A percentile compares a stretch with the other conserved stretches of the same genome.
phyloP scores from a whole-genome alignment of 2,113 vertebrate genomes.

The Okapia johnstoni region DNA sequence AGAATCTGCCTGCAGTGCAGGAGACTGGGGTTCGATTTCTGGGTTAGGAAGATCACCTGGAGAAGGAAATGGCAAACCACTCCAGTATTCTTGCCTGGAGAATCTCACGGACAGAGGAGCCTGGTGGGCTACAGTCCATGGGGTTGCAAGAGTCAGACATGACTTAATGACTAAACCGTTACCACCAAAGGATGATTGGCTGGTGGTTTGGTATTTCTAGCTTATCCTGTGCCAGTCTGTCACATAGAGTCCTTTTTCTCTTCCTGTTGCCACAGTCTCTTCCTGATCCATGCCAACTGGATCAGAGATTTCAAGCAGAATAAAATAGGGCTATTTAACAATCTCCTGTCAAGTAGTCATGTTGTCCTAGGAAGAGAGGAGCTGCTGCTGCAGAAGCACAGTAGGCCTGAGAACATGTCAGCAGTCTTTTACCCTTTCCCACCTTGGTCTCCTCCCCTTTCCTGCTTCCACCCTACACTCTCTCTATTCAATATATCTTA shows the following conservation, averaged over 20 bases:
- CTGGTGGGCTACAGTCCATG: not conserved
- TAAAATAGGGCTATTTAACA: not conserved
- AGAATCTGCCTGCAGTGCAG: not conserved
- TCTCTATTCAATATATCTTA: not conserved
- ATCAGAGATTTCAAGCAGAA: not conserved
- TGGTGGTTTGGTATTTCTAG: not conserved
- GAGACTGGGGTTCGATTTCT: not conserved
- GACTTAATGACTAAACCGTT: not conserved
- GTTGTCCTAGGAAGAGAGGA: not conserved
- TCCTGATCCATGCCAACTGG: not conserved
- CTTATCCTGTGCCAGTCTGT: not conserved
- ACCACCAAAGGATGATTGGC: not conserved
- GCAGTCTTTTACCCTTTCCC: not conserved
- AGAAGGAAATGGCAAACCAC: not conserved
- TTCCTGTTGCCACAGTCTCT: not conserved
- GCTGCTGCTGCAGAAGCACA: accelerated
- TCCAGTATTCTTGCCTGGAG: not conserved
- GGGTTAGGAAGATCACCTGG: not conserved
- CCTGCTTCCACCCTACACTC: not conserved
- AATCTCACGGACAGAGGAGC: not conserved
- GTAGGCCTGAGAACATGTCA: not conserved
- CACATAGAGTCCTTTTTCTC: not conserved
- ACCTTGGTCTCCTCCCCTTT: not conserved
- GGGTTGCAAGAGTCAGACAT: not conserved
- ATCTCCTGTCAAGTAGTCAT: not conserved